These are phyloP conservation scores for Acanthis flammea DNA, from an alignment of 2,797 vertebrate genomes.

Conservation along the genomic window DNA sequence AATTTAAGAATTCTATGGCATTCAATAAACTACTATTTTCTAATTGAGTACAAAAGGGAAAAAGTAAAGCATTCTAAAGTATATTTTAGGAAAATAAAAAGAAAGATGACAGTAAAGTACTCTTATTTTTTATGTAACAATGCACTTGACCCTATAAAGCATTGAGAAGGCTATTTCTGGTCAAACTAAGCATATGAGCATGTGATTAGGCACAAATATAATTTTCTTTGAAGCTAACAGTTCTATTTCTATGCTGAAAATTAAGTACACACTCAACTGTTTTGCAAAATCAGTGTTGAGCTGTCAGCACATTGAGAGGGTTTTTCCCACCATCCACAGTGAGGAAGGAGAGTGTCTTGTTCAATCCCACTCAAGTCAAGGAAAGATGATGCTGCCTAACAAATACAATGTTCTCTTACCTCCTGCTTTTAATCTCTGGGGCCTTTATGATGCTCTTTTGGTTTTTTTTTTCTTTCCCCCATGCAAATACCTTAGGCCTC, in stretches of 20 bases:
- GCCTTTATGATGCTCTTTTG: background rate
- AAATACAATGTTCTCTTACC: conserved; percentile 2
- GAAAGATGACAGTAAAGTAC: background rate
- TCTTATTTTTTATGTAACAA: conserved; percentile 40
- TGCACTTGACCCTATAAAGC: background rate
- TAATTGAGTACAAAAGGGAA: background rate
- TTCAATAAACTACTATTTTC: conserved; percentile 40
- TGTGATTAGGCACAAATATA: background rate
- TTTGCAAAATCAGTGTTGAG: background rate
- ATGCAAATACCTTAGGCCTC: conserved; percentile 41
- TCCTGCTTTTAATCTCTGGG: conserved; percentile 31
- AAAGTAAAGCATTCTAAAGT: conserved; percentile 32
- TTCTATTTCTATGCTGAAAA: background rate
- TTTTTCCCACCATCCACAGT: background rate
- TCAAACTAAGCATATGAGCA: background rate
- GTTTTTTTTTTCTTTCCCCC: background rate
- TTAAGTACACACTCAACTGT: background rate
- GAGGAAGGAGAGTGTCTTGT: background rate
- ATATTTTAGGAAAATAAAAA: conserved; percentile 44
- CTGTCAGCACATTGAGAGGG: background rate
- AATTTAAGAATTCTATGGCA: background rate
- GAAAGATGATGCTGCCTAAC: background rate
- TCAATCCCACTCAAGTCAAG: background rate
- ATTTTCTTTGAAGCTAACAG: background rate
- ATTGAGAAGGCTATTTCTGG: background rate